phyloP scores from a whole-genome alignment of 92 coral and sea anemone species.

The Zoanthus solanderi region DNA sequence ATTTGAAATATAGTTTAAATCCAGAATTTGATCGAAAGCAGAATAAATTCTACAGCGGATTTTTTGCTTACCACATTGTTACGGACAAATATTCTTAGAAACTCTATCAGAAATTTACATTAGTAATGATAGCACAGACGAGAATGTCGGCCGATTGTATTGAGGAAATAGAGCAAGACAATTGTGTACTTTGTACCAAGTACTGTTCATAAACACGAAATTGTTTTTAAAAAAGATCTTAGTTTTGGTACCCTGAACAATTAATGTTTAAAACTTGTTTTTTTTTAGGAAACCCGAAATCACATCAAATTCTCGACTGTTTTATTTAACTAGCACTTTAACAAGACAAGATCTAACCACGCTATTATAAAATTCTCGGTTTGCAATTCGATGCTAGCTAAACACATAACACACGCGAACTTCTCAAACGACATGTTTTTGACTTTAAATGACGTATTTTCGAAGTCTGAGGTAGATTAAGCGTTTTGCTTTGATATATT shows the following conservation, averaged over 20 bases:
- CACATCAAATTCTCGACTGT: slow-evolving; percentile 12
- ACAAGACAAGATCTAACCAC: background rate
- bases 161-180: background rate
- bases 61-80: background rate
- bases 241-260: background rate
- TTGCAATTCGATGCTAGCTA: slow-evolving; percentile 12
- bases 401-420: background rate
- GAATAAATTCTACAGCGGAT: background rate
- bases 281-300: slow-evolving; percentile 16
- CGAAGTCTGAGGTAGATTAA: background rate
- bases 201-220: background rate
- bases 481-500: slow-evolving; percentile 6
- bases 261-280: slow-evolving; percentile 1
- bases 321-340: slow-evolving; percentile 25
- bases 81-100: background rate
- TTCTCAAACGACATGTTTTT: background rate
- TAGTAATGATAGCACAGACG: background rate
- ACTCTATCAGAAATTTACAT: background rate
- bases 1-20: slow-evolving; percentile 19
- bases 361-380: background rate
- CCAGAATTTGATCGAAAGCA: background rate
- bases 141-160: background rate
- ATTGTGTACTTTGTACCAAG: slow-evolving; percentile 12
- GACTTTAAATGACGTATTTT: background rate
- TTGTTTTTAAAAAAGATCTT: slow-evolving; percentile 18